A percentile compares a stretch with the other conserved stretches of the same genome.
phyloP scores from a whole-genome alignment of 2,888 invertebrate species.

The Eurytoma adleriae region DNA sequence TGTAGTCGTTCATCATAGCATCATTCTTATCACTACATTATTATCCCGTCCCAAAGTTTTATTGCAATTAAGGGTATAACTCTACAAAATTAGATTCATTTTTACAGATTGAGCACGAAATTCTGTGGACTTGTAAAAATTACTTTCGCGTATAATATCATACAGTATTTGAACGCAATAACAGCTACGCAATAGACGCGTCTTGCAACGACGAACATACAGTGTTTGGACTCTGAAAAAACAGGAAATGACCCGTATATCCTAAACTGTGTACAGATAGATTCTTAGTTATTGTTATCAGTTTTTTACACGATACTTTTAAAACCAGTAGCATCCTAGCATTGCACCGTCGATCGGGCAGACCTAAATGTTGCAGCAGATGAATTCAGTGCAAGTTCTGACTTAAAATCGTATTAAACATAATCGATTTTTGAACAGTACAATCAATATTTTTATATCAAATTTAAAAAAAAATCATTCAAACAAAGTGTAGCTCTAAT shows the following conservation, averaged over 20 bases:
- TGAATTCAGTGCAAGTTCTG: slow-evolving; percentile 2
- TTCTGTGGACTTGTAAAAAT: slow-evolving; percentile 4
- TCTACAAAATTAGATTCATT: slow-evolving; percentile 17
- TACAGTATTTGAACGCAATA: slow-evolving; percentile 1
- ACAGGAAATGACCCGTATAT: neutral
- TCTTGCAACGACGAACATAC: neutral
- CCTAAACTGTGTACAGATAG: neutral
- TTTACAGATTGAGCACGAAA: neutral
- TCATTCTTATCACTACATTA: neutral
- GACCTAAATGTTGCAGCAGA: neutral
- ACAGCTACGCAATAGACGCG: neutral
- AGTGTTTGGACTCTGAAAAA: slow-evolving; percentile 14
- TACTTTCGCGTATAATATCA: neutral
- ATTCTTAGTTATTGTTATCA: slow-evolving; percentile 8
- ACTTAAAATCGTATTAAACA: slow-evolving; percentile 2
- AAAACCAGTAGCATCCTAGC: neutral
- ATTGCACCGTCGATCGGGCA: slow-evolving; percentile 5
- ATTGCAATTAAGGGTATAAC: neutral
- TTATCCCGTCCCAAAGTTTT: neutral
- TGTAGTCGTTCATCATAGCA: neutral
- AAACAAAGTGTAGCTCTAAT: slow-evolving; percentile 10
- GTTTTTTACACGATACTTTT: neutral
- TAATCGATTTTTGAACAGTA: neutral
- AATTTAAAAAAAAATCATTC: slow-evolving; percentile 10
- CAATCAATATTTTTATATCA: neutral